Conservation (phyloP, 2,113 vertebrate species). For the Lasiurus borealis region DNA sequence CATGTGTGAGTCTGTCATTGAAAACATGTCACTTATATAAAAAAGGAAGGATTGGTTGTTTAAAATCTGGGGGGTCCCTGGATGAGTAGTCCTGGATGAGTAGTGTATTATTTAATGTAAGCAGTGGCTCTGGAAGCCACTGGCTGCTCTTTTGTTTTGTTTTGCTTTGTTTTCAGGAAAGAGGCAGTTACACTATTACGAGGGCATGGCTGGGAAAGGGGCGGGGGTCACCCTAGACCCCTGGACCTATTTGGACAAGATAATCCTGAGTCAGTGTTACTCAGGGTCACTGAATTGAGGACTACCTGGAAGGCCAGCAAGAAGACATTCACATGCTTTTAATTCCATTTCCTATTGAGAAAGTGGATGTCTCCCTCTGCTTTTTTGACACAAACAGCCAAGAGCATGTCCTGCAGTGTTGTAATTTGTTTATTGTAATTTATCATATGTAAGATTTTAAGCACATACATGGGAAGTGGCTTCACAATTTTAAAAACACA, state of each 20-base stretch:
- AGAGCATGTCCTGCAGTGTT: neutral
- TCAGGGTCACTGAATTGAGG: neutral
- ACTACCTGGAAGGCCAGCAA: neutral
- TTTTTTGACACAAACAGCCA: slow-evolving; percentile 52
- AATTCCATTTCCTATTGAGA: slow-evolving; percentile 32
- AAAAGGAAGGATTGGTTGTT: neutral
- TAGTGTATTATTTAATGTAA: neutral
- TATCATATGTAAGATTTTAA: neutral
- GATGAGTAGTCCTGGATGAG: neutral
- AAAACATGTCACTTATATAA: neutral
- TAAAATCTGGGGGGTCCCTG: neutral
- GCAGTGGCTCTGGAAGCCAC: neutral
- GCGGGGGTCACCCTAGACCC: neutral
- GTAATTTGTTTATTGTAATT: slow-evolving; percentile 63
- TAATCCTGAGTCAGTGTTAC: neutral
- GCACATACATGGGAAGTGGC: neutral
- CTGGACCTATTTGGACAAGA: neutral
- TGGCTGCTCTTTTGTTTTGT: neutral
- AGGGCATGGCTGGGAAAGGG: neutral
- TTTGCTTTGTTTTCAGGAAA: neutral
- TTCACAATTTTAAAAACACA: slow-evolving; percentile 46
- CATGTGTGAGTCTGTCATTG: neutral
- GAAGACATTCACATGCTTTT: slow-evolving; percentile 26
- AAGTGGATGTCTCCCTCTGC: neutral
- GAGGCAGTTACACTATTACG: neutral